These are phyloP conservation scores for Drosophila emarginata DNA, from an alignment of 2,888 invertebrate species.

Conservation along the genomic window DNA sequence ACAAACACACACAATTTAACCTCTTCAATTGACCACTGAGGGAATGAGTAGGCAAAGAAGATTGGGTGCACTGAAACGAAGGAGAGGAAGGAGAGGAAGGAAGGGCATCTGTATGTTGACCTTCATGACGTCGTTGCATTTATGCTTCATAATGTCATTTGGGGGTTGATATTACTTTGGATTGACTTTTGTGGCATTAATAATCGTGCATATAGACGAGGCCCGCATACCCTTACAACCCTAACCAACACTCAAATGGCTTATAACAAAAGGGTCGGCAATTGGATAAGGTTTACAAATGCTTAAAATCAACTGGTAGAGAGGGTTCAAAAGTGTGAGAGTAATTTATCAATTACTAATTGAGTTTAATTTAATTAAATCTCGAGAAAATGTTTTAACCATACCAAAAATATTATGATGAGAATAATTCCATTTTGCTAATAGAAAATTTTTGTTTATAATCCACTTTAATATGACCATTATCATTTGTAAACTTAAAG, in stretches of 20 bases:
- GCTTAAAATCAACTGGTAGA: neutral
- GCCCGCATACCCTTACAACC: slow-evolving; percentile 1
- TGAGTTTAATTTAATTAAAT: slow-evolving; percentile 13
- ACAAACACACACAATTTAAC: slow-evolving; percentile 60
- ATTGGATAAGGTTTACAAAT: neutral
- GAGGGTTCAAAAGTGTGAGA: neutral
- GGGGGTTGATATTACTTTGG: too few species aligned
- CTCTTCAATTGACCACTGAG: slow-evolving; percentile 67
- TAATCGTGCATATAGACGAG: neutral
- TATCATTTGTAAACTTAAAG: too few species aligned
- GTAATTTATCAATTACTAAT: slow-evolving; percentile 3
- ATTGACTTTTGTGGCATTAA: slow-evolving; percentile 10
- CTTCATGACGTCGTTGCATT: slow-evolving; percentile 59
- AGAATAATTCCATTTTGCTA: slow-evolving; percentile 6
- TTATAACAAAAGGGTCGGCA: neutral
- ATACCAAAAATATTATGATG: neutral
- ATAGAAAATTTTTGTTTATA: neutral
- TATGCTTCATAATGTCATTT: slow-evolving; percentile 26
- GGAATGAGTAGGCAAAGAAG: neutral
- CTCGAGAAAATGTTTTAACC: neutral
- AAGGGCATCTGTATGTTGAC: slow-evolving; percentile 48
- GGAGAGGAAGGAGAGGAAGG: neutral
- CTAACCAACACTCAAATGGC: neutral
- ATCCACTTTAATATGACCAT: too few species aligned
- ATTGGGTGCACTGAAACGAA: neutral